Evolutionary conservation across 2,888 invertebrate species (phyloP), one percentile per base, ranked within the genome.

Genomic region (Mechanitis mazaeus): DNA sequence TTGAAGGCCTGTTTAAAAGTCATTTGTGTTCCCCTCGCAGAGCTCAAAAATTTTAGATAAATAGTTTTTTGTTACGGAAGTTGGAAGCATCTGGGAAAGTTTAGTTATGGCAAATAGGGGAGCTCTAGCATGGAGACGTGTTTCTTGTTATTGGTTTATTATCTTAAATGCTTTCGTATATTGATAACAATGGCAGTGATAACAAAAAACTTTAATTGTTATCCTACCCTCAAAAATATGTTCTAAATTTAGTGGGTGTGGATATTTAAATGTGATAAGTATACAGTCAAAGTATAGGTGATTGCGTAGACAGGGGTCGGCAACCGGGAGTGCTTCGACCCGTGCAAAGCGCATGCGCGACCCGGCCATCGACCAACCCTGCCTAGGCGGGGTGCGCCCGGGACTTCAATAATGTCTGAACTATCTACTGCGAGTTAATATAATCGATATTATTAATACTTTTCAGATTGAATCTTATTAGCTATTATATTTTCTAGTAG

Each of bases 301-400:
- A 75, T 74, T 74, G 78, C 79, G 80, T 82, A 83, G 82, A 81
- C 72, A 72, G 80, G 80, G 89, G 87, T 87, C 87, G 86, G 82
- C 81, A 85, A 83, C 84, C 87, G 83, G 75, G 81, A 85, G 87
- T 84, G 80, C 85, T 84, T 82, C 84, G 87, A 85, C 86, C 87
- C 77, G 80, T 68, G 69, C 63, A 72, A 71, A 72, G 85, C 87
- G 87, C 85, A 72, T 83, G 87, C 87, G 88, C 87, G 83, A 75
- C 80, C 83, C 77, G 78, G 72, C 73, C 81, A 81, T 80, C 83
- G 81, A 83, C 81, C 83, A 80, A 76, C 80, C 76, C 75, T 72
- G 71, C 71, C 58, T 56, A 64, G 59, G 58, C 66, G 66, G 69
- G 72, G 68, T 69, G 69, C 62, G 69, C 69, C 68, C 67, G 68